Evolutionary conservation across 2,113 vertebrate genomes (phyloP).

Genomic region (Aspiorhynchus laticeps): DNA sequence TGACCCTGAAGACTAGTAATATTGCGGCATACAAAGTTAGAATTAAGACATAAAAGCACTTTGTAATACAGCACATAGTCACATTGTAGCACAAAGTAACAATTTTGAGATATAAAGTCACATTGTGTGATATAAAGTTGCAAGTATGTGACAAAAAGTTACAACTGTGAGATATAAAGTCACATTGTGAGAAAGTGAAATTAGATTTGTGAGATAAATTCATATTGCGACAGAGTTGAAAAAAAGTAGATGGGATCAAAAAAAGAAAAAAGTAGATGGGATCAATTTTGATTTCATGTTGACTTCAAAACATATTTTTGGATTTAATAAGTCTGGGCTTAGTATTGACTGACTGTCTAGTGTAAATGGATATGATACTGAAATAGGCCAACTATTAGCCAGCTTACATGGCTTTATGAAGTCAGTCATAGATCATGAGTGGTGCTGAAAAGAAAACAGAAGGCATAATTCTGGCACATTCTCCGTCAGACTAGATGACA

Average conservation of each 20-base stretch:
- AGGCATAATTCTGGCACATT: constrained; percentile 43
- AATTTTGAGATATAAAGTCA: not conserved
- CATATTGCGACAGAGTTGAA: not conserved
- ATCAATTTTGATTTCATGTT: not conserved
- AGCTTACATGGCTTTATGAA: constrained; percentile 33
- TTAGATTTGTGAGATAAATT: not conserved
- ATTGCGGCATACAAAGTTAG: not conserved
- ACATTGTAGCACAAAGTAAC: not conserved
- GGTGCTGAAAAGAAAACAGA: constrained; percentile 20
- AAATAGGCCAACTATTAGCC: constrained; percentile 40
- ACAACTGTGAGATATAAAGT: not conserved
- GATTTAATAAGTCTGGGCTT: constrained; percentile 19
- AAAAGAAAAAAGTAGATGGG: not conserved
- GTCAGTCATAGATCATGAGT: constrained; percentile 20
- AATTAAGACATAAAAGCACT: not conserved
- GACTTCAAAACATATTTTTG: constrained; percentile 1
- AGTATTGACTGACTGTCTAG: not conserved
- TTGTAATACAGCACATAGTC: not conserved
- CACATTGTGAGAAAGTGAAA: not conserved
- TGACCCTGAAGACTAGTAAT: not conserved
- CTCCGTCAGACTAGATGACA: constrained; percentile 35
- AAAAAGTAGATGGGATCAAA: not conserved
- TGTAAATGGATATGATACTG: constrained; percentile 18
- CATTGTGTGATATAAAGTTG: not conserved
- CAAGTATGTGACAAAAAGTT: not conserved